Evolutionary conservation across 2,113 vertebrate genomes (phyloP).

Genomic region (Maccullochella peelii): DNA sequence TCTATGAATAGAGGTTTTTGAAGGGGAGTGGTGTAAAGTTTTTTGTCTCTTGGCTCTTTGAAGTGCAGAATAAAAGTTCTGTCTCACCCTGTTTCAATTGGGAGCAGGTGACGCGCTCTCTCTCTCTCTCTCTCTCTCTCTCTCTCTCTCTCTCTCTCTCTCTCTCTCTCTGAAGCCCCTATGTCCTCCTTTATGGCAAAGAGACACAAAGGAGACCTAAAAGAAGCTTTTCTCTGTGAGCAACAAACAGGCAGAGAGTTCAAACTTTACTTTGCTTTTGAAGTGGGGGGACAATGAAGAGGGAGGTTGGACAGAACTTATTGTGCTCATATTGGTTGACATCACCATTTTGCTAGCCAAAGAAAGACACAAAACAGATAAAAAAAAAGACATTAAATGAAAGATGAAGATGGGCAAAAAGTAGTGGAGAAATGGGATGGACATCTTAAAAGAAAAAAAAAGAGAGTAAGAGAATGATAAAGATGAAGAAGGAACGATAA

Average conservation of each 20-base stretch:
- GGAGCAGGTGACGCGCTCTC: slow-evolving; percentile 66
- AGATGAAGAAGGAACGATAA: slow-evolving; percentile 1
- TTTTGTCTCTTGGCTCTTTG: slow-evolving; percentile 53
- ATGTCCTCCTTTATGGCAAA: slow-evolving; percentile 24
- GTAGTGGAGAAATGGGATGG: neutral
- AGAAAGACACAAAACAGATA: neutral
- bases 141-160: slow-evolving; percentile 29
- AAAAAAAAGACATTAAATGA: neutral
- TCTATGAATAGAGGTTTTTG: slow-evolving; percentile 57
- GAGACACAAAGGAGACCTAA: slow-evolving; percentile 41
- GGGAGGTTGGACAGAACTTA: slow-evolving; percentile 3
- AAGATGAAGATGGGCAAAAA: neutral
- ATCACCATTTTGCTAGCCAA: slow-evolving; percentile 5
- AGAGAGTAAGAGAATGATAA: neutral
- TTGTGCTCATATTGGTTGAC: slow-evolving; percentile 20
- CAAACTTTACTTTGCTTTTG: slow-evolving; percentile 38
- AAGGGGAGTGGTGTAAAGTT: slow-evolving; percentile 42
- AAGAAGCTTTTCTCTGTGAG: slow-evolving; percentile 43
- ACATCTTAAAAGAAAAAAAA: neutral
- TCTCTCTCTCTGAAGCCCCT: slow-evolving; percentile 19
- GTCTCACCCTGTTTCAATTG: slow-evolving; percentile 51
- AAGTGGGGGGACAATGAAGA: slow-evolving; percentile 14
- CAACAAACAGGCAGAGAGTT: slow-evolving; percentile 35
- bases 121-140: slow-evolving; percentile 20
- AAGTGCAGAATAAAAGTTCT: slow-evolving; percentile 54